These are phyloP conservation scores for Sisyra nigra DNA, from an alignment of 2,888 invertebrate genomes.

Conservation along the genomic window DNA sequence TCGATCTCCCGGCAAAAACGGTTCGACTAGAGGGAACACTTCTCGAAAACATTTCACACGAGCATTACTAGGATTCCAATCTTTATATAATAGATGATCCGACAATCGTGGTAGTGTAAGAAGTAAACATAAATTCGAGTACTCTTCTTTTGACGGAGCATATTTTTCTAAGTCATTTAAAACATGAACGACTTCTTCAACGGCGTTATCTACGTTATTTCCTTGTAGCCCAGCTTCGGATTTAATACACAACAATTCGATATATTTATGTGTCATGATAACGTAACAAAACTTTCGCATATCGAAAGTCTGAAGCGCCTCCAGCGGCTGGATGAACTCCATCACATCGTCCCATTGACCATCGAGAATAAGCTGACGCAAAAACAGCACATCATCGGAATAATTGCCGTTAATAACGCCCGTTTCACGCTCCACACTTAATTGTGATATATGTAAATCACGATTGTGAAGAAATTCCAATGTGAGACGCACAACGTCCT, in stretches of 20 bases:
- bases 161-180: slow-evolving; percentile 76
- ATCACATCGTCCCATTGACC: slow-evolving; percentile 97
- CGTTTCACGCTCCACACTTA: slow-evolving; percentile 85
- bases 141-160: slow-evolving; percentile 84
- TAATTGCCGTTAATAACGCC: slow-evolving; percentile 87
- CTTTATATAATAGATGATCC: slow-evolving; percentile 83
- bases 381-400: slow-evolving; percentile 86
- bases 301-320: slow-evolving; percentile 67
- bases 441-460: slow-evolving; percentile 79
- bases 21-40: slow-evolving; percentile 74
- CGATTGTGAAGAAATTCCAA: slow-evolving; percentile 79
- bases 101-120: slow-evolving; percentile 82
- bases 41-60: slow-evolving; percentile 81
- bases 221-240: slow-evolving; percentile 71
- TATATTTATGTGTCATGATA: slow-evolving; percentile 83
- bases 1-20: slow-evolving; percentile 70
- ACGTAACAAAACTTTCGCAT: slow-evolving; percentile 71
- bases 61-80: slow-evolving; percentile 95
- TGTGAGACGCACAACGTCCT: slow-evolving; percentile 72
- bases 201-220: slow-evolving; percentile 78
- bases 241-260: slow-evolving; percentile 85
- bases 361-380: slow-evolving; percentile 86
- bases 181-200: slow-evolving; percentile 87
- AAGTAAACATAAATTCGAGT: slow-evolving; percentile 79
- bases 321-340: slow-evolving; percentile 89